These are phyloP conservation scores for Fabriciana adippe DNA, from an alignment of 2,888 invertebrate species.

Conservation along the genomic window DNA sequence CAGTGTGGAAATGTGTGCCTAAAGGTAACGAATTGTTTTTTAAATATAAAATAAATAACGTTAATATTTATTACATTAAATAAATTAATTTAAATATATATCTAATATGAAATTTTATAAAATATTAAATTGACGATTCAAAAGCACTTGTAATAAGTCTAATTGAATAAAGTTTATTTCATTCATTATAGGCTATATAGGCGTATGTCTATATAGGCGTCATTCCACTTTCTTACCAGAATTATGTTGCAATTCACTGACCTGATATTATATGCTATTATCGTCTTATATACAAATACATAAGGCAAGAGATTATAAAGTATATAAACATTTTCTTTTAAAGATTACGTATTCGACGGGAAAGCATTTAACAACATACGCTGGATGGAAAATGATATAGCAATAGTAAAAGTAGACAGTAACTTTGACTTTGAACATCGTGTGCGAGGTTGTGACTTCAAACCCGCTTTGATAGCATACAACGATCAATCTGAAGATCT, in stretches of 20 bases:
- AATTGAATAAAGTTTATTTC: too few relatives aligned
- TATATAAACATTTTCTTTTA: not conserved
- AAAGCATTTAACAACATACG: conserved; percentile 64
- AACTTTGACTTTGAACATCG: conserved; percentile 63
- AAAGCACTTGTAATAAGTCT: too few relatives aligned
- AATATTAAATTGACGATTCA: too few relatives aligned
- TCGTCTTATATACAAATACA: too few relatives aligned
- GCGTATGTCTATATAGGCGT: too few relatives aligned
- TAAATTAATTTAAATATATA: not conserved
- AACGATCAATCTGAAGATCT: conserved; percentile 56
- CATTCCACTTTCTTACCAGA: too few relatives aligned
- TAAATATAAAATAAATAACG: not conserved
- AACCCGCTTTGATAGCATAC: conserved; percentile 57
- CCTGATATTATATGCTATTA: too few relatives aligned
- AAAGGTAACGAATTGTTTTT: conserved; percentile 53
- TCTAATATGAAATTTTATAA: too few relatives aligned
- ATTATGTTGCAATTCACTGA: not conserved
- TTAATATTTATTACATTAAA: not conserved
- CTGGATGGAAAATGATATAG: conserved; percentile 73
- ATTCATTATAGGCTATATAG: too few relatives aligned
- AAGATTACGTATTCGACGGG: conserved; percentile 67
- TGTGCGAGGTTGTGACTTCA: conserved; percentile 65
- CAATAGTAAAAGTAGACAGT: conserved; percentile 68
- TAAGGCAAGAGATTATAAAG: too few relatives aligned
- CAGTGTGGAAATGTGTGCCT: conserved; percentile 72